Evolutionary conservation across 2,113 vertebrate species (phyloP), one percentile per base, ranked within the genome.

Genomic region (Paratilapia polleni): DNA sequence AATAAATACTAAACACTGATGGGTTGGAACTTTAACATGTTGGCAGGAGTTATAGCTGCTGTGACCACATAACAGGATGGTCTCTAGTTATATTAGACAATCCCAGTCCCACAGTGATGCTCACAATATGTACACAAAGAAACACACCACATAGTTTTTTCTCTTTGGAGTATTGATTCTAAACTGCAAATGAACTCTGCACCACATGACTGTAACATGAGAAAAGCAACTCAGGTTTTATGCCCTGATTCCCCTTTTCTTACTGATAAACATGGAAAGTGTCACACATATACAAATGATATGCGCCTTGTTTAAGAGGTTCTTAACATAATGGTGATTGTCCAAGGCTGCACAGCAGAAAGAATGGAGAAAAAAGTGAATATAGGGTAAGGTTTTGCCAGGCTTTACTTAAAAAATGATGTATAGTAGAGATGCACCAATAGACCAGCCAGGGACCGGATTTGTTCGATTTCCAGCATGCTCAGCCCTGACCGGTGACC

Each of bases 131-230:
- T 58, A 47, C 26, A 78, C 63, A 81, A 8, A 34, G 26, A 80
- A 34, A 31, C 58, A 89, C 56, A 68, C 36, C 58, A 34, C 34
- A 41, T 3, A 4, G 12, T 4, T n/a, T 20, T 64, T 41, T 66
- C 58, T 56, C 63, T 77, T 47, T 4, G 1, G 52, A 78, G 41
- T 84, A 87, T 85, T 82, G 82, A 89, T 73, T 75, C 12, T 56
- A 80, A 68, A 77, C 87, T 88, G 79, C 89, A 38, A 91, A 87
- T 66, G 81, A 77, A 81, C 76, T 61, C 36, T 70, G 22, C 70
- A 62, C 63, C 61, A 64, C 31, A 47, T 84, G 73, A 78, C 36
- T 63, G 66, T 76, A 86, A 81, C 62, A 74, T 66, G 61, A 77
- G 58, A 81, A 75, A 76, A 77, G 76, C 26, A 47, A 38, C 52